These are phyloP conservation scores for Idris sp. DNA, from an alignment of 1,140 invertebrate species.

Conservation along the genomic window DNA sequence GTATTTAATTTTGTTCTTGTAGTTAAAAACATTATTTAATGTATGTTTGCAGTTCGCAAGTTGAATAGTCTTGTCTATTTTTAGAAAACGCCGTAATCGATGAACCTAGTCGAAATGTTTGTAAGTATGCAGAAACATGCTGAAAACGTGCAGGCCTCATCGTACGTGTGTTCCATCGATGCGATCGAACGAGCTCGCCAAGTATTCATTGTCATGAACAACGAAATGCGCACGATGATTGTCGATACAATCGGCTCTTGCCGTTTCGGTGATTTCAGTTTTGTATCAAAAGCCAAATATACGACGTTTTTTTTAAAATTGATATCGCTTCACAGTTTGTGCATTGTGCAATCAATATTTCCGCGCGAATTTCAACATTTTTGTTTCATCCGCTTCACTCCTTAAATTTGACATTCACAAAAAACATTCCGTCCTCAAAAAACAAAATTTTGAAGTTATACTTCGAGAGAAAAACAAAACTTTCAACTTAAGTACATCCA, in stretches of 20 bases:
- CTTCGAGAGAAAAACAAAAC: too few relatives aligned
- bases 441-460: too few relatives aligned
- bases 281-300: conserved; percentile 33
- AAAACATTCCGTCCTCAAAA: too few relatives aligned
- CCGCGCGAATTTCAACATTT: conserved; percentile 7
- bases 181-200: conserved; percentile 56
- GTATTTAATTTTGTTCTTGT: too few relatives aligned
- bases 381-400: too few relatives aligned
- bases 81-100: conserved; percentile 40
- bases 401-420: too few relatives aligned
- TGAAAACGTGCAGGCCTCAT: conserved; percentile 46
- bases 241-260: conserved; percentile 52
- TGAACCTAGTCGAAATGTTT: conserved; percentile 55
- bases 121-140: conserved; percentile 54
- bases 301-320: conserved; percentile 35
- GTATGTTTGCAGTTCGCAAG: too few relatives aligned
- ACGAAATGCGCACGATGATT: conserved; percentile 56
- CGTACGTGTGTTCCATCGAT: conserved; percentile 37
- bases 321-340: conserved; percentile 17
- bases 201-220: conserved; percentile 61
- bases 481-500: too few relatives aligned
- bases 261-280: conserved; percentile 42
- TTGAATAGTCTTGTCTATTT: conserved; percentile 50
- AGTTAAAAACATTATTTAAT: conserved; percentile 29
- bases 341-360: conserved; percentile 17